phyloP scores from a whole-genome alignment of 2,888 invertebrate species.

The Caenorhabditis uteleia region DNA sequence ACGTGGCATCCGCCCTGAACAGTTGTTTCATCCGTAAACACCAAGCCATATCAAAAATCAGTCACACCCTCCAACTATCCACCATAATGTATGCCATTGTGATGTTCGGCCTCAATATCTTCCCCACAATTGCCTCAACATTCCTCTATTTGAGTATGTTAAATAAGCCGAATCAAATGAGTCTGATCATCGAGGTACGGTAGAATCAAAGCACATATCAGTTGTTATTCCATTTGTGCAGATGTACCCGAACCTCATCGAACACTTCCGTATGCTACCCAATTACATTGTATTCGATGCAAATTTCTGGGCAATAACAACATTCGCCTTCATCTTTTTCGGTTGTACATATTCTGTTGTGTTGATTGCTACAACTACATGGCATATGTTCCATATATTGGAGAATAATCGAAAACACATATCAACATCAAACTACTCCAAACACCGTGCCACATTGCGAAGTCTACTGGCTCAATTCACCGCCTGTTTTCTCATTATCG shows the following conservation, averaged over 20 bases:
- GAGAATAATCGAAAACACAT: slow-evolving; percentile 22
- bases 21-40: slow-evolving; percentile 31
- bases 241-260: slow-evolving; percentile 21
- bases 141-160: slow-evolving; percentile 27
- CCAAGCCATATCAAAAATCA: slow-evolving; percentile 27
- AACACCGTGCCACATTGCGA: slow-evolving; percentile 22
- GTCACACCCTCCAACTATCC: slow-evolving; percentile 8
- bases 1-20: slow-evolving; percentile 25
- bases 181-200: slow-evolving; percentile 13
- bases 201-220: background rate
- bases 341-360: slow-evolving; percentile 17
- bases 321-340: slow-evolving; percentile 28
- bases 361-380: slow-evolving; percentile 19
- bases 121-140: slow-evolving; percentile 12
- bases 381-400: slow-evolving; percentile 22
- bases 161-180: slow-evolving; percentile 11
- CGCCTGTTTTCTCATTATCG: slow-evolving; percentile 22
- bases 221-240: no score
- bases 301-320: slow-evolving; percentile 24
- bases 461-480: slow-evolving; percentile 25
- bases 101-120: slow-evolving; percentile 22
- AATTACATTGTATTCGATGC: slow-evolving; percentile 32
- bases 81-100: slow-evolving; percentile 9
- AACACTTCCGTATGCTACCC: slow-evolving; percentile 6
- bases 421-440: slow-evolving; percentile 14